Base-by-base conservation (phyloP, 2,888 invertebrate species). In the Lacanobia wlatinum region DNA sequence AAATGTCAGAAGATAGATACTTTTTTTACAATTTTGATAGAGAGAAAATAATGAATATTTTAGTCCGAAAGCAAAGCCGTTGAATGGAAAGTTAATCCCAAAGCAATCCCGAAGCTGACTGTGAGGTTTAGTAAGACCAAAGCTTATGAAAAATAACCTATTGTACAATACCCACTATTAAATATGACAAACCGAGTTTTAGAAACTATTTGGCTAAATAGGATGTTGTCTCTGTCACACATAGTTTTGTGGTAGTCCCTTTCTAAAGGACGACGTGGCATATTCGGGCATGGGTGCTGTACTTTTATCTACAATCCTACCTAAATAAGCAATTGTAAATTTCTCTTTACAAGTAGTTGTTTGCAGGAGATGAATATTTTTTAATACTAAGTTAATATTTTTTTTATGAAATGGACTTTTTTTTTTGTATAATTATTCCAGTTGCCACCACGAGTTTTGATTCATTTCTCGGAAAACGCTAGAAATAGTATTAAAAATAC, bases 91-190 rank as follows among this genome's bases (percentile, higher is more conserved):
- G 87, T 86, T 87, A 86, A 86, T 84, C 87, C 90, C 84, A 85
- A 91, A 92, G 92, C 92, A 91, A 92, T 89, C 91, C 92, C 90
- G 78, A 91, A 92, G 91, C 90, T 86, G 82, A 67, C 38, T 69
- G 83, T 70, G 70, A 70, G 85, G 85, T 86, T 73, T 75, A 80
- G 72, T 83, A 77, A 81, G 68, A 83, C 73, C 72, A 72, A 86
- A 87, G 82, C 83, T 76, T 78, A 80, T 78, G 73, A 75, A 60
- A 65, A 68, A 69, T 3, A 65, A 59, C 76, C 64, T 81, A 75
- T 59, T 8, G 34, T 58, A 75, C 18, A 23, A 38, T 46, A 21
- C 18, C 10, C 16, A 7, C 9, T 1, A 12, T 43, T 34, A 40
- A 28, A 40, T n/a, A 66, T 28, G 28, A 4, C 16, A 46, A 10